A percentile compares a stretch with the other conserved stretches of the same genome.
These are phyloP conservation scores for Babylonia areolata DNA, from an alignment of 1,140 invertebrate genomes.

Conservation along the genomic window DNA sequence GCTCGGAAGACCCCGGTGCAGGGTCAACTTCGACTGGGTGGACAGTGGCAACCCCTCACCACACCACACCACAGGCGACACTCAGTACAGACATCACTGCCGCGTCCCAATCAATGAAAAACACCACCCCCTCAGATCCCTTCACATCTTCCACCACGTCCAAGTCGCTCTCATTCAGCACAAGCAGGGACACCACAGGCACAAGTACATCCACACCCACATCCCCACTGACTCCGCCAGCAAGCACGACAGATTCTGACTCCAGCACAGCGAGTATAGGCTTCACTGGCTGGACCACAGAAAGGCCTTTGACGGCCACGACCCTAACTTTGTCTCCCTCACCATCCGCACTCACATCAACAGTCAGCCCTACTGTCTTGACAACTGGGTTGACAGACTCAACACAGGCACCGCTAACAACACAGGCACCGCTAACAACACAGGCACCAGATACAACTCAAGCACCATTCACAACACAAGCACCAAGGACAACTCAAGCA, in stretches of 20 bases:
- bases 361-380: too few species aligned
- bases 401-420: neutral
- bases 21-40: neutral
- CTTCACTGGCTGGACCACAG: neutral
- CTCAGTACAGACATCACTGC: neutral
- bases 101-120: neutral
- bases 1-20: neutral
- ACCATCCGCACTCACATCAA: neutral
- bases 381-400: too few species aligned
- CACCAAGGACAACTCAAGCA: neutral
- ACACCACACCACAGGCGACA: neutral
- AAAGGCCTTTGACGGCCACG: neutral
- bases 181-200: neutral
- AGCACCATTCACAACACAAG: neutral
- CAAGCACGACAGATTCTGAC: too few species aligned
- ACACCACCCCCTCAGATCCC: neutral
- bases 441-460: neutral
- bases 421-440: neutral
- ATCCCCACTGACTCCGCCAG: too few species aligned
- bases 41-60: neutral
- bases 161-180: neutral
- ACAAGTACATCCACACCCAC: neutral
- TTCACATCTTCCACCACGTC: neutral
- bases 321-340: neutral
- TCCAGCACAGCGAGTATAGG: neutral